Evolutionary conservation across 2,888 invertebrate genomes (phyloP), one percentile per base, ranked within the genome.

Genomic region (Ectobius pallidus): DNA sequence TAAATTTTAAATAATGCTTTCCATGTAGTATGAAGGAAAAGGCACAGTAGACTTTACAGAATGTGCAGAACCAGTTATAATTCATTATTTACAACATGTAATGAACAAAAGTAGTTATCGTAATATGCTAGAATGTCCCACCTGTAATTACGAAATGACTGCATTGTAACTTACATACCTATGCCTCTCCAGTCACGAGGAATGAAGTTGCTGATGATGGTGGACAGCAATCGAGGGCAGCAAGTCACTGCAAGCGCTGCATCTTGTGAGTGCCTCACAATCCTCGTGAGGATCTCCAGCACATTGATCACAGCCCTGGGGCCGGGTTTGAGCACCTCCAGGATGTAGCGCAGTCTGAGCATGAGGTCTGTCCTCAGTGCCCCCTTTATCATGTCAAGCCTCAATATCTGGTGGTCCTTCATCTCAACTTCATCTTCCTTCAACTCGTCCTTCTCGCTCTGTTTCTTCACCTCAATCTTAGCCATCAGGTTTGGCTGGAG

Each of bases 341-440:
- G 83, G 77, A 96, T 90, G 78, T 95, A 96, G 86, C 87, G 86
- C 67, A 93, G 87, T 76, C 96, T 88, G 75, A 90, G 88, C 27
- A 95, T 82, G 76, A 96, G 89, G 80, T 94, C 91, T 14, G 93
- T 92, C 77, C 94, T 86, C 20, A 91, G 79, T 30, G 92, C 83
- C 75, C 92, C 91, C 77, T 90, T 87, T 46, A 95, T 86, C 3
- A 96, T 84, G 85, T 97, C 95, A 34, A 91, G 87, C 84, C 95
- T 94, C 9, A 93, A 91, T 70, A 97, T 83, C 82, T 96, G 93
- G 79, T 92, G 92, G 83, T 97, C 97, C 80, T 94, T 94, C 76
- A 95, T 86, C 73, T 92, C 92, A 70, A 84, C 85, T 70, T 88
- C 87, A 76, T 88, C 87, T 0, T 83, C 81, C 1, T 85, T 82